Percentiles rank a stretch among this genome's conserved stretches.
Evolutionary conservation across 2,888 invertebrate species (phyloP).

Genomic region (Pammene fasciana): DNA sequence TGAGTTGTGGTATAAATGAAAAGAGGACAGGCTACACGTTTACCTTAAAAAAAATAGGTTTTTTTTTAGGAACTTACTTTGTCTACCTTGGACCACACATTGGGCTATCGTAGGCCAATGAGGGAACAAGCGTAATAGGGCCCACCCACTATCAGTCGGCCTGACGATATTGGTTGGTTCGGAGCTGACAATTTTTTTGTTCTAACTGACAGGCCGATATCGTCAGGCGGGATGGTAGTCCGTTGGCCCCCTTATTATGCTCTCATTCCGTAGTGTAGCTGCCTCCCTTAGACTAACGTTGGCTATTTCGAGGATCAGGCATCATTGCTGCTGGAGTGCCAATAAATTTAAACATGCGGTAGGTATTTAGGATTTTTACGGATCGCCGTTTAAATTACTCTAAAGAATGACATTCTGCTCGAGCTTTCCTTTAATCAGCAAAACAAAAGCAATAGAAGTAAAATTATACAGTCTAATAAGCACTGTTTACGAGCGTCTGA

Average conservation of each 20-base stretch:
- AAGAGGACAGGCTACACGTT: conserved; percentile 5
- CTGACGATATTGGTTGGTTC: no score
- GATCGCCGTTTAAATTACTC: neutral
- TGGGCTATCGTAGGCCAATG: no score
- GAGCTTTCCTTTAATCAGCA: neutral
- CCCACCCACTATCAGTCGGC: no score
- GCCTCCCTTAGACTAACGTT: no score
- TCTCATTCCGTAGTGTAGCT: no score
- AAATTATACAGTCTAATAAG: conserved; percentile 33
- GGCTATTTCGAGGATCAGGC: no score
- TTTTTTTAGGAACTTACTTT: neutral
- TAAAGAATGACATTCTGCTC: neutral
- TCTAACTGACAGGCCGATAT: no score
- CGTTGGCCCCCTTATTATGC: no score
- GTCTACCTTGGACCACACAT: no score
- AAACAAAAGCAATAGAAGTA: conserved; percentile 30
- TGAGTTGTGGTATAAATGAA: conserved; percentile 25
- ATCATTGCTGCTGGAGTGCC: neutral
- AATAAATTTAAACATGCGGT: neutral
- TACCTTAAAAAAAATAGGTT: neutral
- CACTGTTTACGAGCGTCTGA: conserved; percentile 23
- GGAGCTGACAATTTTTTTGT: no score
- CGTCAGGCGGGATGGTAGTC: no score
- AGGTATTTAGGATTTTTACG: neutral
- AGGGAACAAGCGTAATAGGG: no score